phyloP scores from a whole-genome alignment of 2,797 vertebrate genomes.

The Pachyuromys duprasi region DNA sequence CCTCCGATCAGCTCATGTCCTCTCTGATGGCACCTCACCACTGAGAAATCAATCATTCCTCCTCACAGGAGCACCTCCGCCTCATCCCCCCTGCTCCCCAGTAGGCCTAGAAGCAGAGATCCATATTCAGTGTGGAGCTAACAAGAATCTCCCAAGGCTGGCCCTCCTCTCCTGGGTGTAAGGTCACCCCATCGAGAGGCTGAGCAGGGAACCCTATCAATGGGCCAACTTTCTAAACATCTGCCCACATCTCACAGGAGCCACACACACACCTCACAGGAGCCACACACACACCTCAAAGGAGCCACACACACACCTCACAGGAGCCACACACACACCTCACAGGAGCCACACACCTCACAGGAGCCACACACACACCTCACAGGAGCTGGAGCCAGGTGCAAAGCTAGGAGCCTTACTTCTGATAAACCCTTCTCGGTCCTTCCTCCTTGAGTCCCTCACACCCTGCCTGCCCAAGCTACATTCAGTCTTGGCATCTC shows the following conservation, averaged over 20 bases:
- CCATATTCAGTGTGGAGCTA: background rate
- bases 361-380: background rate
- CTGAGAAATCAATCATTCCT: background rate
- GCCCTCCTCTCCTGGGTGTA: background rate
- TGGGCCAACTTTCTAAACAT: background rate
- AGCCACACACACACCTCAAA: too few species aligned
- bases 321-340: background rate
- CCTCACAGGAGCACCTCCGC: background rate
- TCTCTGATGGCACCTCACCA: background rate
- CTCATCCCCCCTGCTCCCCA: background rate
- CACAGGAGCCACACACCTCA: background rate
- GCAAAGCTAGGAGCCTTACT: background rate
- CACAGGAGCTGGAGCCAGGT: background rate
- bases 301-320: too few species aligned
- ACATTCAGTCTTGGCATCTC: background rate
- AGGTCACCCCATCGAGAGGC: background rate
- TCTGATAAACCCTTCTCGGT: conserved; percentile 11
- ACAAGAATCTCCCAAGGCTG: background rate
- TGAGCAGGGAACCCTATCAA: background rate
- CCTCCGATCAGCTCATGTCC: background rate
- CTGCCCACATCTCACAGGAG: too few species aligned
- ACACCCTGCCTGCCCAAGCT: background rate
- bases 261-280: background rate
- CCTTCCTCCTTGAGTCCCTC: background rate
- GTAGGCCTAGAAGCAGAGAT: background rate